Conservation (phyloP, 2,113 vertebrate genomes). For the Maccullochella peelii region DNA sequence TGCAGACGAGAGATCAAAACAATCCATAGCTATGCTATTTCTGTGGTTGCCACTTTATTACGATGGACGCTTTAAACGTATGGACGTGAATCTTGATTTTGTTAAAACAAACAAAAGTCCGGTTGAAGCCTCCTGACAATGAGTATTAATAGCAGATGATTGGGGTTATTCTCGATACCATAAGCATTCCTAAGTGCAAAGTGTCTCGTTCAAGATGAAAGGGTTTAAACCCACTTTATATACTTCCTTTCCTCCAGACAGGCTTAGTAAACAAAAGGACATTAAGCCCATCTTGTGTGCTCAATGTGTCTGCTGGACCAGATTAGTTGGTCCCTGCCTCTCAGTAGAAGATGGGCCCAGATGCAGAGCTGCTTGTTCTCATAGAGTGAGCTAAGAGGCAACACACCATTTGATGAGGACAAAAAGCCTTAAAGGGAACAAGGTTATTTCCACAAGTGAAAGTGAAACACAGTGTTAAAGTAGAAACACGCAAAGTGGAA, state of each 20-base stretch:
- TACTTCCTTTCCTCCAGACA: slow-evolving; percentile 46
- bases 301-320: slow-evolving; percentile 61
- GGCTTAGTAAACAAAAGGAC: slow-evolving; percentile 73
- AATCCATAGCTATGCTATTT: slow-evolving; percentile 40
- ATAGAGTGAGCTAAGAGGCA: slow-evolving; percentile 48
- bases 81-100: slow-evolving; percentile 45
- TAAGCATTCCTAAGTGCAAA: slow-evolving; percentile 37
- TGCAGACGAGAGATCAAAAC: slow-evolving; percentile 57
- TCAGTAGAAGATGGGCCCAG: slow-evolving; percentile 59
- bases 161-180: slow-evolving; percentile 39
- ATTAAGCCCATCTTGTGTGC: slow-evolving; percentile 64
- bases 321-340: slow-evolving; percentile 65
- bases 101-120: slow-evolving; percentile 39
- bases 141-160: slow-evolving; percentile 46
- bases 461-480: slow-evolving; percentile 18
- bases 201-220: slow-evolving; percentile 55
- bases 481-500: slow-evolving; percentile 26
- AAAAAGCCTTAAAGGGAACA: slow-evolving; percentile 48
- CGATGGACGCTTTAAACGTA: neutral
- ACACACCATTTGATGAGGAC: slow-evolving; percentile 59
- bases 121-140: slow-evolving; percentile 38
- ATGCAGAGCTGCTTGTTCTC: slow-evolving; percentile 60
- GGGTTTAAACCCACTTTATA: slow-evolving; percentile 59
- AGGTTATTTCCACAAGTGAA: slow-evolving; percentile 42
- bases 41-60: slow-evolving; percentile 31